Base-by-base conservation (phyloP, 2,797 vertebrate genomes). In the Tolypeutes matacus region DNA sequence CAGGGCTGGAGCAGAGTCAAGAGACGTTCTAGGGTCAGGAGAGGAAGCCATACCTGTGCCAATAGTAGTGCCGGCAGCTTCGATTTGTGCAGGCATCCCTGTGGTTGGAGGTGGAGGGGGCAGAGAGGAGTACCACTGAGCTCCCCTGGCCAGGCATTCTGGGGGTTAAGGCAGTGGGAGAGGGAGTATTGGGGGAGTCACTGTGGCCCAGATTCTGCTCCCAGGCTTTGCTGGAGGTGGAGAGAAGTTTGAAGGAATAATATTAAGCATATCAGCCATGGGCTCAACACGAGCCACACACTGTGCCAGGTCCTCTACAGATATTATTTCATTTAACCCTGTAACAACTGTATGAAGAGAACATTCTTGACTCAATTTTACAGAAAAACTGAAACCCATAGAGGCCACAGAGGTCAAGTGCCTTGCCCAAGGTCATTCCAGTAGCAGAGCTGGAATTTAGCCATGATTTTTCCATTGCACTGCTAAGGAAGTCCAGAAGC, bases 1-100 rank as follows among this genome's bases (percentile, higher is more conserved):
- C 70, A 39, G 86, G 76, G 69, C 86, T 93, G 83, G 92, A 75
- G 60, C n/a, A 27, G 72, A 36, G 29, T 90, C 78, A 46, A 90
- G 92, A 84, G 46, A 34, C 60, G 42, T 87, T 90, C 81, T 82
- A 18, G 29, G 94, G 80, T 42, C n/a, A 20, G 15, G 78, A 64
- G 25, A 88, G 60, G 62, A 96, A 69, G 92, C 42, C 39, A 29
- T 12, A 1, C 56, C 34, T 81, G 49, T 80, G 96, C 89, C 60
- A 10, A 14, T 34, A 20, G 49, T 67, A 25, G 6, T 5, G 83
- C 17, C 46, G 23, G 5, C 29, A 2, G 92, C 80, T 51, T 15
- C 87, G 56, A 0, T 42, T 8, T 21, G 11, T 4, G 23, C 0
- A 0, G 10, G 36, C 36, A 7, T 23, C 9, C 2, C 25, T 39